Conservation (phyloP, 64 coral and sea anemone species). For the Acropora yongei region DNA sequence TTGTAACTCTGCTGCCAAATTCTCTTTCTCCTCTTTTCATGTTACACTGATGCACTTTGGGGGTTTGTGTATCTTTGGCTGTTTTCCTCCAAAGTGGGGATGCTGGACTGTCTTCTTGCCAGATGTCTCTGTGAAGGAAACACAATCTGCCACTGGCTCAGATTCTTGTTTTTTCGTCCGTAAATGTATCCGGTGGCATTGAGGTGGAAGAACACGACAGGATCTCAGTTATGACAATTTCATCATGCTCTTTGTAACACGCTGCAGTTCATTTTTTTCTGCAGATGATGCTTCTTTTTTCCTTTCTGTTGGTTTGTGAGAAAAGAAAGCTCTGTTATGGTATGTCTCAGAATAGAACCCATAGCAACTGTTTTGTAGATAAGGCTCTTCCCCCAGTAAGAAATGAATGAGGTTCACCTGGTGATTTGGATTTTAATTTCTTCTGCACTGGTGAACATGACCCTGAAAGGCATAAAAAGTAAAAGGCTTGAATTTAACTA, state of each 20-base stretch:
- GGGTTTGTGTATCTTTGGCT: conserved; percentile 17
- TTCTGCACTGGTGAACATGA: neutral
- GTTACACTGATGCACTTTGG: neutral
- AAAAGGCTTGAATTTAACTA: neutral
- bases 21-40: conserved; percentile 25
- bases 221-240: too few species aligned
- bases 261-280: neutral
- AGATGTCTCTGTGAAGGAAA: neutral
- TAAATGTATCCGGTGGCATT: too few species aligned
- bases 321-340: neutral
- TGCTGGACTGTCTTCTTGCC: neutral
- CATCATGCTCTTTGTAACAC: too few species aligned
- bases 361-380: neutral
- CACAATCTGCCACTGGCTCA: neutral
- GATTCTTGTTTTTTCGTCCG: too few species aligned
- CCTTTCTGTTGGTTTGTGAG: neutral
- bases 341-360: neutral
- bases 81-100: conserved; percentile 45
- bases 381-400: neutral
- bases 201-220: too few species aligned
- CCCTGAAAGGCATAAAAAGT: neutral
- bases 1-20: neutral
- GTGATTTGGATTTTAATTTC: neutral
- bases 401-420: neutral
- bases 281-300: neutral